These are phyloP conservation scores for Lerista edwardsae DNA, from an alignment of 2,797 vertebrate genomes.

Conservation along the genomic window DNA sequence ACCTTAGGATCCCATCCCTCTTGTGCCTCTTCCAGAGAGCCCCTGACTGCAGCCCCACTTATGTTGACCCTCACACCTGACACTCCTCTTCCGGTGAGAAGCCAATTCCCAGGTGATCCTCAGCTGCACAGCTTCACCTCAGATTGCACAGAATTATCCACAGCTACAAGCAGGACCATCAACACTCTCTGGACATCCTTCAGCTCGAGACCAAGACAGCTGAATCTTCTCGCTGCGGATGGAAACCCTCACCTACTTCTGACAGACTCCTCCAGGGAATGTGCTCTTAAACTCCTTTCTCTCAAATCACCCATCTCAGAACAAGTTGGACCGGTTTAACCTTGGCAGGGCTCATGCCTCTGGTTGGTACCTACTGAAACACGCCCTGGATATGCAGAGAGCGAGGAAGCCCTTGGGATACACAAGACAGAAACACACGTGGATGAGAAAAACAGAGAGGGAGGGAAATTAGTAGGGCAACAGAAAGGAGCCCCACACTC, in stretches of 20 bases:
- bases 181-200: not conserved
- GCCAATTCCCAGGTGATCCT: not conserved
- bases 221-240: not conserved
- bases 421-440: not conserved
- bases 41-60: not conserved
- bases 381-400: not conserved
- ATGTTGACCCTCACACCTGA: not conserved
- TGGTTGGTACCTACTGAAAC: not conserved
- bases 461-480: not conserved
- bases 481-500: not conserved
- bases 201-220: not conserved
- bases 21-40: not conserved
- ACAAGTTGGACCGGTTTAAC: constrained; percentile 20
- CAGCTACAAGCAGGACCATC: not conserved
- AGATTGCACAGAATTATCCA: not conserved
- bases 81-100: not conserved
- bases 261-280: not conserved
- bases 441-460: not conserved
- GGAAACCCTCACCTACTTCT: not conserved
- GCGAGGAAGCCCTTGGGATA: not conserved
- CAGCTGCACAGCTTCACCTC: not conserved
- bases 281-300: not conserved
- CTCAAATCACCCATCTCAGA: not conserved
- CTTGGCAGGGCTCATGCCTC: not conserved
- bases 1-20: not conserved